phyloP scores from a whole-genome alignment of 2,797 vertebrate genomes.

The Cyclopterus lumpus region DNA sequence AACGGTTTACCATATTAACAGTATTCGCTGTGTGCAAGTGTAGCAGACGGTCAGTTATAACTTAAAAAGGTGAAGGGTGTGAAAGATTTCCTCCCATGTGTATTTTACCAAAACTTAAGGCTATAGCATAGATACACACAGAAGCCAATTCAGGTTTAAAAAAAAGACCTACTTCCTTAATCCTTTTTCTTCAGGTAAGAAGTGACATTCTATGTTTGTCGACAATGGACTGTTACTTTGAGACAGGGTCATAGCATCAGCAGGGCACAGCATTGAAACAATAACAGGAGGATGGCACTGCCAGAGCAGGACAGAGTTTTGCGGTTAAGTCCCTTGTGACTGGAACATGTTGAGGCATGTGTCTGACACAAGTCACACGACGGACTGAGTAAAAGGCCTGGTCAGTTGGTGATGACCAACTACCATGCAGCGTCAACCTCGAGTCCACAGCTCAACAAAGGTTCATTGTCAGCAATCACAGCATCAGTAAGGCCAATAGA shows the following conservation, averaged over 20 bases:
- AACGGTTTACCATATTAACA: slow-evolving; percentile 56
- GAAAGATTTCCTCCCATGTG: slow-evolving; percentile 30
- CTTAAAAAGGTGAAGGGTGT: slow-evolving; percentile 31
- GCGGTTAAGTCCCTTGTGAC: slow-evolving; percentile 19
- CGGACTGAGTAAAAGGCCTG: slow-evolving; percentile 16
- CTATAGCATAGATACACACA: slow-evolving; percentile 28
- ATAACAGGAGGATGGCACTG: slow-evolving; percentile 30
- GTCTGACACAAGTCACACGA: slow-evolving; percentile 30
- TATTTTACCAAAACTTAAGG: slow-evolving; percentile 25
- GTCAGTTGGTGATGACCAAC: slow-evolving; percentile 18
- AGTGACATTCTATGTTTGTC: slow-evolving; percentile 39
- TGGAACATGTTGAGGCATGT: slow-evolving; percentile 21
- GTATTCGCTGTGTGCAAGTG: slow-evolving; percentile 70
- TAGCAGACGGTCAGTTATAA: slow-evolving; percentile 66
- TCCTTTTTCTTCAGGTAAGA: slow-evolving; percentile 38
- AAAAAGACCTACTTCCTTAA: slow-evolving; percentile 25
- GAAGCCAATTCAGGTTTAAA: slow-evolving; percentile 4
- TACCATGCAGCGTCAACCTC: slow-evolving; percentile 16
- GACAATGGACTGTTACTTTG: slow-evolving; percentile 16
- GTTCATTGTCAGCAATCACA: slow-evolving; percentile 21
- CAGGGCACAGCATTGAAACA: slow-evolving; percentile 49
- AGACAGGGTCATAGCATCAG: slow-evolving; percentile 30
- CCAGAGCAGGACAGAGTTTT: slow-evolving; percentile 22
- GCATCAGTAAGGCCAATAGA: slow-evolving; percentile 26
- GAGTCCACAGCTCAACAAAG: slow-evolving; percentile 23